These are phyloP conservation scores for Anhinga rufa DNA, from an alignment of 2,113 vertebrate species.

Conservation along the genomic window DNA sequence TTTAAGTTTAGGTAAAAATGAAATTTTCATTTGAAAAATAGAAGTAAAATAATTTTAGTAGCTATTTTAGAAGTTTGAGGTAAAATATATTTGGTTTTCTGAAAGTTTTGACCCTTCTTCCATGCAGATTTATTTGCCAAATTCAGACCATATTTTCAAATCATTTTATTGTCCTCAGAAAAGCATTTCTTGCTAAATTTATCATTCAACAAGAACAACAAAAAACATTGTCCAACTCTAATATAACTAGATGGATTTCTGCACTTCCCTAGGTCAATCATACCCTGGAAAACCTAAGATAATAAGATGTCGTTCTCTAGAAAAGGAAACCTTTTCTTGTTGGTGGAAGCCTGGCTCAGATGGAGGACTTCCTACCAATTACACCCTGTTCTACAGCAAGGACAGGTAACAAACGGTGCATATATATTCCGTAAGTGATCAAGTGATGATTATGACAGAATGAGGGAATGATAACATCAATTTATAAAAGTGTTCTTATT, in stretches of 20 bases:
- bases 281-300: conserved; percentile 83
- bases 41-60: background rate
- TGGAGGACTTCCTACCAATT: conserved; percentile 82
- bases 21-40: background rate
- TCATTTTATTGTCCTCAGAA: background rate
- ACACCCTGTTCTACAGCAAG: conserved; percentile 83
- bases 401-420: conserved; percentile 76
- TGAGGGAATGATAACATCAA: background rate
- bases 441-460: background rate
- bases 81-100: background rate
- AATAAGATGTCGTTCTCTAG: conserved; percentile 82
- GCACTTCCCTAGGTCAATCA: conserved; percentile 70
- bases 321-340: conserved; percentile 94
- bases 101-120: background rate
- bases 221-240: background rate
- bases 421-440: background rate
- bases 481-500: background rate
- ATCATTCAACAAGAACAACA: background rate
- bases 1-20: background rate
- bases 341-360: conserved; percentile 88
- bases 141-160: background rate
- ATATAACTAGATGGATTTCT: background rate
- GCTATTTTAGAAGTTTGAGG: background rate
- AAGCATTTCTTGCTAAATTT: background rate
- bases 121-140: background rate